Percentiles rank a stretch among this genome's conserved stretches.
phyloP scores from a whole-genome alignment of 2,888 invertebrate genomes.

The Parnassius orleans region DNA sequence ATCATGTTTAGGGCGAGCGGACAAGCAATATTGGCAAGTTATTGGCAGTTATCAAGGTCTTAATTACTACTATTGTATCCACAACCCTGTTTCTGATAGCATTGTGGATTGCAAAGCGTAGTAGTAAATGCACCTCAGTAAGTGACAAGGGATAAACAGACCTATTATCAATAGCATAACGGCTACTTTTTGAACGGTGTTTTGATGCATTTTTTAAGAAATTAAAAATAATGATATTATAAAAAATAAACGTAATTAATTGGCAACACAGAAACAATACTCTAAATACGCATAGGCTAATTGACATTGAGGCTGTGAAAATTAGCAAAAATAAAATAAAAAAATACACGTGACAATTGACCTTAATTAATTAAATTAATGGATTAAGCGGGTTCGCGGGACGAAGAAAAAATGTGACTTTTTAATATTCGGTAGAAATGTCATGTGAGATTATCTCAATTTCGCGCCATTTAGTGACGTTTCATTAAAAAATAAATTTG shows the following conservation, averaged over 20 bases:
- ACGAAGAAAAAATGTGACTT: slow-evolving; percentile 46
- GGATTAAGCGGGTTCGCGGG: slow-evolving; percentile 61
- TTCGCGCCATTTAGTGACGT: slow-evolving; percentile 31
- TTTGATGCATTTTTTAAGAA: slow-evolving; percentile 78
- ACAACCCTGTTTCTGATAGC: slow-evolving; percentile 55
- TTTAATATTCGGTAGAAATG: slow-evolving; percentile 39
- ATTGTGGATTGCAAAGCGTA: slow-evolving; percentile 36
- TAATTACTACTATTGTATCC: slow-evolving; percentile 44
- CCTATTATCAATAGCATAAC: slow-evolving; percentile 73
- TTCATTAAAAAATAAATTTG: too few relatives aligned
- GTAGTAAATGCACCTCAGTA: slow-evolving; percentile 57
- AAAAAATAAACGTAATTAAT: slow-evolving; percentile 68
- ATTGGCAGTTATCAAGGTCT: slow-evolving; percentile 38
- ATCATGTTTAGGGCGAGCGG: slow-evolving; percentile 1
- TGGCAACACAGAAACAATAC: slow-evolving; percentile 80
- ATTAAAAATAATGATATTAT: slow-evolving; percentile 50
- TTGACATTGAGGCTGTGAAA: slow-evolving; percentile 80
- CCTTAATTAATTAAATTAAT: slow-evolving; percentile 63
- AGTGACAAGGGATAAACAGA: slow-evolving; percentile 69
- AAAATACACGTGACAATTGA: slow-evolving; percentile 67
- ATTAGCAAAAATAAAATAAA: slow-evolving; percentile 76
- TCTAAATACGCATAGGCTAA: slow-evolving; percentile 80
- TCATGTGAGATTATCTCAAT: slow-evolving; percentile 33
- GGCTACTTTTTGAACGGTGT: slow-evolving; percentile 79
- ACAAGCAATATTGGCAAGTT: slow-evolving; percentile 23